These are phyloP conservation scores for Gymnoscelis rufifasciata DNA, from an alignment of 2,888 invertebrate genomes.

Conservation along the genomic window DNA sequence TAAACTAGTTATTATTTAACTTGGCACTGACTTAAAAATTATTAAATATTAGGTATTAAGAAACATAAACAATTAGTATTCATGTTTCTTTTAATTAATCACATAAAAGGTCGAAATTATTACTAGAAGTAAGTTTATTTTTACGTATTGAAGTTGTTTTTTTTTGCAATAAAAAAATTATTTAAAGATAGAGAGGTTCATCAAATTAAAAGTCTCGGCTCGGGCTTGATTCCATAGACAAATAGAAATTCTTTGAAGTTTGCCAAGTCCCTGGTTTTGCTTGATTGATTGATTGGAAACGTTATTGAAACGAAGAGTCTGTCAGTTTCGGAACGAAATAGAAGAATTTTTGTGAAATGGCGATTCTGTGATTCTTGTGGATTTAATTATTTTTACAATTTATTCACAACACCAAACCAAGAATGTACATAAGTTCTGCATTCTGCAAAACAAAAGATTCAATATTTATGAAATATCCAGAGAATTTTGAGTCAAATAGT, in stretches of 20 bases:
- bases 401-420: slow-evolving; percentile 25
- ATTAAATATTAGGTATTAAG: no score
- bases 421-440: slow-evolving; percentile 25
- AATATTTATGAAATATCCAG: slow-evolving; percentile 16
- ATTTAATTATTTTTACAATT: slow-evolving; percentile 46
- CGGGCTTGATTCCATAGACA: background rate
- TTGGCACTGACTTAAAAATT: no score
- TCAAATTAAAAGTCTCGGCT: background rate
- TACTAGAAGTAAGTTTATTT: no score
- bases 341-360: slow-evolving; percentile 62
- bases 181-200: no score
- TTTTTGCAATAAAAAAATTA: no score
- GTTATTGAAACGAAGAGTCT: background rate
- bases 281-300: slow-evolving; percentile 7
- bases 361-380: slow-evolving; percentile 65
- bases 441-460: slow-evolving; percentile 7
- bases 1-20: no score
- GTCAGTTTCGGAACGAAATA: slow-evolving; percentile 19
- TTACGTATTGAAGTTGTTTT: no score
- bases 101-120: no score
- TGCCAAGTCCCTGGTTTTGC: background rate
- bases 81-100: no score
- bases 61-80: no score
- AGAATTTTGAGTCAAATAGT: slow-evolving; percentile 16
- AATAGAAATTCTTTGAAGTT: background rate